Conservation (phyloP, 2,113 vertebrate species). For the Amia ocellicauda region DNA sequence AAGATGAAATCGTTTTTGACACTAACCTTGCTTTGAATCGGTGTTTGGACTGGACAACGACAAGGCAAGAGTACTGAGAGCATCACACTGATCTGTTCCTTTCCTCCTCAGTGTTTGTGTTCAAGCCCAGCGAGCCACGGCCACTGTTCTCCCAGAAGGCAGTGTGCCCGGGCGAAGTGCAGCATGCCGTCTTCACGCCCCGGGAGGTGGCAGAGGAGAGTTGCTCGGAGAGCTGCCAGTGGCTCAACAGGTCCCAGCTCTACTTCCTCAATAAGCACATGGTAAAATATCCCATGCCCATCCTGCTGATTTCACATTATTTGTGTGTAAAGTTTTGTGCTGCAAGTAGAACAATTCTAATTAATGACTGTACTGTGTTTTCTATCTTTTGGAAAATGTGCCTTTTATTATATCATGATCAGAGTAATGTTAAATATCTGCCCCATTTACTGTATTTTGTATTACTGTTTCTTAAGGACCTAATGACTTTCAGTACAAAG, state of each 20-base stretch:
- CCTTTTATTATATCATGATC: too few relatives aligned
- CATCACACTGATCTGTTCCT: too few relatives aligned
- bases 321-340: too few relatives aligned
- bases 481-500: conserved; percentile 80
- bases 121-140: conserved; percentile 81
- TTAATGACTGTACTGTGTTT: background rate
- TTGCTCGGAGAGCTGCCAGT: conserved; percentile 72
- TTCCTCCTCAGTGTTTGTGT: conserved; percentile 82
- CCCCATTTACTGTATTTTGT: conserved; percentile 16
- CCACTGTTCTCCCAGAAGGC: conserved; percentile 81
- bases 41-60: too few relatives aligned
- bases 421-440: too few relatives aligned
- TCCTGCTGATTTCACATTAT: too few relatives aligned
- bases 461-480: conserved; percentile 63
- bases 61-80: too few relatives aligned
- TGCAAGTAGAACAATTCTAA: too few relatives aligned
- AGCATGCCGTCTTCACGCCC: conserved; percentile 78
- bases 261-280: conserved; percentile 79
- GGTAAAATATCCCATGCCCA: too few relatives aligned
- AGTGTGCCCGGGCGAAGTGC: conserved; percentile 73
- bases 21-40: too few relatives aligned
- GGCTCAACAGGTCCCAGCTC: conserved; percentile 86
- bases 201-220: conserved; percentile 71
- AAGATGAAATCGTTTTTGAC: too few relatives aligned
- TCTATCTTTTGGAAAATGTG: background rate